These are phyloP conservation scores for Pterois miles DNA, from an alignment of 2,797 vertebrate species.

Conservation along the genomic window DNA sequence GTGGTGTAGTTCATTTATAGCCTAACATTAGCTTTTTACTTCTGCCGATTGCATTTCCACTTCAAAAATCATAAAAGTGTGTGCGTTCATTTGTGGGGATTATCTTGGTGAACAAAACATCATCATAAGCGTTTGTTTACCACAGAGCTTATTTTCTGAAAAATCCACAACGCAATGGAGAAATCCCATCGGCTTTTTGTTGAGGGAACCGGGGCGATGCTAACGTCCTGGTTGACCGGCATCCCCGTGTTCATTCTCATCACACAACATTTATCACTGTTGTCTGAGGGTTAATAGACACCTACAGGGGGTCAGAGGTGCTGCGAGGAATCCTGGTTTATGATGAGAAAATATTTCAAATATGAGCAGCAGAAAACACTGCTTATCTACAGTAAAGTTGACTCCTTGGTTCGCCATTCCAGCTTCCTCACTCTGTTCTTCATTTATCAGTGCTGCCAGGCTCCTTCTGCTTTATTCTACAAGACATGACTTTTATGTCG, in stretches of 20 bases:
- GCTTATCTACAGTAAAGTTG: not conserved
- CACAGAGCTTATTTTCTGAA: too few species aligned
- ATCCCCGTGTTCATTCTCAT: not conserved
- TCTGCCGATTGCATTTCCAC: too few species aligned
- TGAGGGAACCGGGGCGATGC: not conserved
- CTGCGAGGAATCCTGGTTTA: slow-evolving; percentile 6
- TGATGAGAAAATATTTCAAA: slow-evolving; percentile 11
- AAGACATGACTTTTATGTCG: not conserved
- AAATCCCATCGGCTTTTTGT: not conserved
- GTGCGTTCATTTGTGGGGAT: too few species aligned
- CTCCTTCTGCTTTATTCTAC: not conserved
- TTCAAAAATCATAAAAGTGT: too few species aligned
- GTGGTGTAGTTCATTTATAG: not conserved
- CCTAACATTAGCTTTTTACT: too few species aligned
- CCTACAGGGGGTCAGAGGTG: slow-evolving; percentile 1
- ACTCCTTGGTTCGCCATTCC: not conserved
- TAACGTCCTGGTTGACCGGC: not conserved
- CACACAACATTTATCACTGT: slow-evolving; percentile 25
- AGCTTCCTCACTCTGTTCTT: not conserved
- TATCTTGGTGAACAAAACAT: too few species aligned
- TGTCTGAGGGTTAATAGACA: slow-evolving; percentile 10
- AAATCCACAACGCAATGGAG: too few species aligned
- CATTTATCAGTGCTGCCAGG: not conserved
- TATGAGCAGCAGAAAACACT: not conserved
- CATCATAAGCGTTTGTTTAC: too few species aligned